A percentile compares a stretch with the other conserved stretches of the same genome.
phyloP scores from a whole-genome alignment of 35 echinoderm and acorn worm genomes.

The Amphiura filiformis region DNA sequence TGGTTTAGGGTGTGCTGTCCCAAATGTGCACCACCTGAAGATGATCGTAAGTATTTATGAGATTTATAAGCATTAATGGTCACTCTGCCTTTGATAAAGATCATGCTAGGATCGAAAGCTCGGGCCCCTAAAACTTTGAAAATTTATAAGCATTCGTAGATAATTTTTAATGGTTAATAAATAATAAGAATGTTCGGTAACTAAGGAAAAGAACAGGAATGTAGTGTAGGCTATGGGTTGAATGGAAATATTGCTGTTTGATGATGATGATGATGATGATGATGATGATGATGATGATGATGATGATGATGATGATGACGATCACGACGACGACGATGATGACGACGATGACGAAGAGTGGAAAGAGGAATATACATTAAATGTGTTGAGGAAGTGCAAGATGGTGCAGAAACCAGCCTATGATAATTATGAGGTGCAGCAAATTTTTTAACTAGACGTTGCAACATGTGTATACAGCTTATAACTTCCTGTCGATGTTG shows the following conservation, averaged over 20 bases:
- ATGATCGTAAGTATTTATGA: background rate
- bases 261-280: background rate
- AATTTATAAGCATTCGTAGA: too few species aligned
- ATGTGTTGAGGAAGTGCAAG: too few species aligned
- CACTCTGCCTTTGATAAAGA: too few species aligned
- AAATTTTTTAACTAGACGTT: background rate
- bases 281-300: background rate
- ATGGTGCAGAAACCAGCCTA: too few species aligned
- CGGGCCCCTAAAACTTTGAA: too few species aligned
- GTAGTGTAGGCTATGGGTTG: background rate
- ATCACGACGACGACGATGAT: too few species aligned
- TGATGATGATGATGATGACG: too few species aligned
- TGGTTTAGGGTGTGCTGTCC: conserved; percentile 18
- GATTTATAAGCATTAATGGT: too few species aligned
- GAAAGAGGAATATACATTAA: too few species aligned
- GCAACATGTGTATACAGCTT: background rate
- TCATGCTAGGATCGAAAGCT: too few species aligned
- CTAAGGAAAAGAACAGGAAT: background rate
- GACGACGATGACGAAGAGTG: too few species aligned
- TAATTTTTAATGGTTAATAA: background rate
- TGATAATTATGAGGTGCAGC: background rate
- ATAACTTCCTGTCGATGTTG: background rate
- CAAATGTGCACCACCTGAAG: background rate
- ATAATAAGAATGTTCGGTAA: background rate
- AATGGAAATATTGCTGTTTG: background rate